Evolutionary conservation across 1,140 invertebrate genomes (phyloP).

Genomic region (Ectropis grisescens): DNA sequence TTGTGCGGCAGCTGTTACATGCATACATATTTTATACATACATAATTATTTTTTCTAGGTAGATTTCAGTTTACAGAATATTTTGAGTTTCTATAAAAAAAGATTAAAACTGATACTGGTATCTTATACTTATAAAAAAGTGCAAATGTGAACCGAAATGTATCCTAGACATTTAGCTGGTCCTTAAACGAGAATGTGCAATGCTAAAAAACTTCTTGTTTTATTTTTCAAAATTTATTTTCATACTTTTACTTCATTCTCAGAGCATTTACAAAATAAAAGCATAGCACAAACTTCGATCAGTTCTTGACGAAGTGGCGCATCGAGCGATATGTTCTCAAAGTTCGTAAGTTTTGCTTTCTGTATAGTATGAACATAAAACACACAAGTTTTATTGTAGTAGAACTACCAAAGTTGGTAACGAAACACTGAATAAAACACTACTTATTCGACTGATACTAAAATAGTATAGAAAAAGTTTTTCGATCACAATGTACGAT

Average conservation of each 20-base stretch:
- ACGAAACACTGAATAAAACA: no score
- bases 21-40: constrained; percentile 29
- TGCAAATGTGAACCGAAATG: constrained; percentile 32
- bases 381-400: no score
- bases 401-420: no score
- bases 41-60: constrained; percentile 23
- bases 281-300: constrained; percentile 47
- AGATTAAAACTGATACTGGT: no score
- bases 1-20: constrained; percentile 64
- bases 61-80: constrained; percentile 48
- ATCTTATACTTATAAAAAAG: no score
- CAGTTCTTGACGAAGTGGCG: constrained; percentile 24
- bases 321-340: constrained; percentile 34
- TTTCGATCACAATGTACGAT: no score
- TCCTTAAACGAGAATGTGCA: constrained; percentile 65
- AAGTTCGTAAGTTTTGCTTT: constrained; percentile 1
- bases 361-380: no score
- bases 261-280: constrained; percentile 41
- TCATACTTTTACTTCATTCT: constrained; percentile 52
- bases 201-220: constrained; percentile 65
- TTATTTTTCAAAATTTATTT: constrained; percentile 59
- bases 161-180: constrained; percentile 51
- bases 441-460: no score
- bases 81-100: no score
- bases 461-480: no score